phyloP scores from a whole-genome alignment of 2,113 vertebrate genomes.

The Plecturocebus donacophilus region DNA sequence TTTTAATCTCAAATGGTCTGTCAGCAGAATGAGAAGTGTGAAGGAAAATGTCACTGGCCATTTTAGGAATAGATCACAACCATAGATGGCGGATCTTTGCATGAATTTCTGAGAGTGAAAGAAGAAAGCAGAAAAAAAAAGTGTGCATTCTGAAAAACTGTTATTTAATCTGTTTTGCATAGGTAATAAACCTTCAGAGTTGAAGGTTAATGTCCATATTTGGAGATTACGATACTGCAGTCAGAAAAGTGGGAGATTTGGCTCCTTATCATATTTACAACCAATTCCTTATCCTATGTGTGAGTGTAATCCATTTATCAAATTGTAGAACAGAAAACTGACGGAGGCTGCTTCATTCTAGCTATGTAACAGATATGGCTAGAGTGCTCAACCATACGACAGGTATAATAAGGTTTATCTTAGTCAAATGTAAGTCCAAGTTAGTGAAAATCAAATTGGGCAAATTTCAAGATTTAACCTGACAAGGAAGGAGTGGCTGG shows the following conservation, averaged over 20 bases:
- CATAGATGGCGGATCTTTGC: background rate
- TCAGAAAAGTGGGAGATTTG: background rate
- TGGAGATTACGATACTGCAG: background rate
- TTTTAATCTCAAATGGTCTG: slow-evolving; percentile 18
- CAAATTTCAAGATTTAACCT: background rate
- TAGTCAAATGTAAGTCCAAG: background rate
- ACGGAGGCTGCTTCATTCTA: background rate
- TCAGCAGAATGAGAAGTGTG: background rate
- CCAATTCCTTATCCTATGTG: background rate
- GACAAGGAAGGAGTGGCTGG: background rate
- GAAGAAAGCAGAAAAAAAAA: background rate
- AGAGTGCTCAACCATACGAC: background rate
- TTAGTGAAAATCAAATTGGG: slow-evolving; percentile 6
- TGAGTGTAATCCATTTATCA: background rate
- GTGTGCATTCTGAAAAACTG: background rate
- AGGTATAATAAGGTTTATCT: background rate
- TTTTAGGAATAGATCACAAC: background rate
- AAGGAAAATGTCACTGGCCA: background rate
- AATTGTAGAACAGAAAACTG: background rate
- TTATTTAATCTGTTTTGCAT: background rate
- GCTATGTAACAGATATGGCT: background rate
- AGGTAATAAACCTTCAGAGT: background rate
- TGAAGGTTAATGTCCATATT: background rate
- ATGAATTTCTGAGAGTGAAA: slow-evolving; percentile 24
- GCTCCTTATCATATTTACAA: background rate